Conservation (phyloP, 2,797 vertebrate species). For the Dendrocincla fuliginosa region DNA sequence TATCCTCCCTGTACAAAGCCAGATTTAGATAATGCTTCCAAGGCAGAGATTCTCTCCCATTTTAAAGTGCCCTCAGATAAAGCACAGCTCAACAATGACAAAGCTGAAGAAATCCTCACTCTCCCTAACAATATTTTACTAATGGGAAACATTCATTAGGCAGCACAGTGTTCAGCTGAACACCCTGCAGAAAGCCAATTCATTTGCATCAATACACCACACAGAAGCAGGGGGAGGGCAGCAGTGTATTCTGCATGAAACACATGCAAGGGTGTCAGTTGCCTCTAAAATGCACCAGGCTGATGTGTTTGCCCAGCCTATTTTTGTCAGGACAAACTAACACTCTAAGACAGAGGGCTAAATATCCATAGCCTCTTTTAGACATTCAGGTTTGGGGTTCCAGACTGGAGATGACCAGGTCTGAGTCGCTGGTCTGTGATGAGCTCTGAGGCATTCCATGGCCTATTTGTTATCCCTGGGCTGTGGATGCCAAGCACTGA, state of each 20-base stretch:
- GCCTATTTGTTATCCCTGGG: neutral
- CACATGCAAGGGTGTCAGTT: neutral
- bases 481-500: rapidly evolving
- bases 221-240: neutral
- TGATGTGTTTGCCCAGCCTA: neutral
- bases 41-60: neutral
- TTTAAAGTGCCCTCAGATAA: neutral
- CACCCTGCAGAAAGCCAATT: neutral
- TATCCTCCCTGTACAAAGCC: neutral
- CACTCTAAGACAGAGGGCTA: neutral
- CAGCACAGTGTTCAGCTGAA: neutral
- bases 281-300: neutral
- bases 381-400: neutral
- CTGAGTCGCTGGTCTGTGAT: neutral
- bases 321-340: neutral
- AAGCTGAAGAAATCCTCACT: neutral
- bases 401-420: neutral
- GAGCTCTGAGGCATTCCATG: neutral
- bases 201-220: neutral
- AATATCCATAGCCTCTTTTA: neutral
- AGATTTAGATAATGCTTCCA: neutral
- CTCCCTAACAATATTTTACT: neutral
- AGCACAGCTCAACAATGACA: neutral
- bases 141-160: neutral
- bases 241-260: neutral